Evolutionary conservation across 2,888 invertebrate species (phyloP), one percentile per base, ranked within the genome.

Genomic region (Dioctria rufipes): DNA sequence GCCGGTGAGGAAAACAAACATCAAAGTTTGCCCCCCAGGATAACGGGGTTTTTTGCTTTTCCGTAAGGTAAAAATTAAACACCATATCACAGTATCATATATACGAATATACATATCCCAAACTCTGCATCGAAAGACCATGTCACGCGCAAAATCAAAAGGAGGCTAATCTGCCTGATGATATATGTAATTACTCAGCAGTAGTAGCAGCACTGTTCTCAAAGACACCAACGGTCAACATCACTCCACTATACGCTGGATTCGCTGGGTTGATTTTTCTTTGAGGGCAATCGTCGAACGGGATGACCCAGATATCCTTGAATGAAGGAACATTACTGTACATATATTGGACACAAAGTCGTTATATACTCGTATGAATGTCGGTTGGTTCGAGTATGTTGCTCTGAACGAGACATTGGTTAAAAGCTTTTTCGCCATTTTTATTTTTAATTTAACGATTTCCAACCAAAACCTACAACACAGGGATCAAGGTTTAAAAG

Each of bases 401-500:
- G 11, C 54, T n/a, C 37, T 39, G 51, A 71, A n/a, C 75, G 11
- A 61, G 61, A 8, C 60, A 42, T 11, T 60, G 25, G 61, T 60
- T 46, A 60, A 42, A 4, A 42, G 46, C 60, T 75, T 46, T 75
- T 60, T 58, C 75, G 75, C 13, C 43, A 75, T 75, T 75, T 75
- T 75, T 75, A 61, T 61, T 75, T 75, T 75, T 60, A 58, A 75
- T 60, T 75, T 75, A 75, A 75, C 43, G 75, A 75, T 61, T 75
- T 75, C 61, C 75, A 51, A 60, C 75, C 60, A 51, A 61, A 58
- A 60, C 46, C 58, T 60, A 39, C 60, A 60, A 42, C 42, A 25
- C 69, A 60, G 37, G 75, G 42, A 60, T 71, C 13, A 71, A 51
- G 71, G 71, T 71, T 39, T 60, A 25, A 43, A 65, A 39, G 37